Percentiles rank a stretch among this genome's conserved stretches.
Evolutionary conservation across 2,113 vertebrate species (phyloP).

Genomic region (Azemiops feae): DNA sequence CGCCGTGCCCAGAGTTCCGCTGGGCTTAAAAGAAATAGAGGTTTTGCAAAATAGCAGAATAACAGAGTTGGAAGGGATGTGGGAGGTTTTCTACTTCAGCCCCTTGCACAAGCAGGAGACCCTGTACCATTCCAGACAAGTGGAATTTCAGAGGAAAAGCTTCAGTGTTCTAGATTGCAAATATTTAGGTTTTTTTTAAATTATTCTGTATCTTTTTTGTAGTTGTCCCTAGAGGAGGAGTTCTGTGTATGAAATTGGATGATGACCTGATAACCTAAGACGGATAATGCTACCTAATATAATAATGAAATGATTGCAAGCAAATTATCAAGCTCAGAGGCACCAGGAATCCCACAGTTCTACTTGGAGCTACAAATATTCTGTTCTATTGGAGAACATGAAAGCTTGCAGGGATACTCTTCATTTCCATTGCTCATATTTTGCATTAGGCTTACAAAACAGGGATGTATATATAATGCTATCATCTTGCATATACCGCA

Average conservation of each 20-base stretch:
- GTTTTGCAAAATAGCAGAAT: background rate
- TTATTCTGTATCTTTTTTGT: background rate
- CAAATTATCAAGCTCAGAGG: background rate
- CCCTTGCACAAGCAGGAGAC: background rate
- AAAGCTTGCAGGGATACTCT: background rate
- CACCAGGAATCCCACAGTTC: background rate
- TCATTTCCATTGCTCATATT: background rate
- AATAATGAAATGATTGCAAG: background rate
- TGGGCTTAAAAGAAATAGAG: background rate
- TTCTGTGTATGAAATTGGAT: background rate
- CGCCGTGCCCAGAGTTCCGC: background rate
- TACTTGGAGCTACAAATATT: background rate
- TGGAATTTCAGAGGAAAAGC: background rate
- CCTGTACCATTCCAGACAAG: background rate
- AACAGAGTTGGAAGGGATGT: background rate
- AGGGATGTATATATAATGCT: background rate
- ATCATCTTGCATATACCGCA: background rate
- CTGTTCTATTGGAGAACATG: background rate
- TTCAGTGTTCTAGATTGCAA: background rate
- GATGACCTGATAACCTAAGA: background rate
- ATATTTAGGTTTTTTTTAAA: background rate
- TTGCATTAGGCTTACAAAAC: background rate
- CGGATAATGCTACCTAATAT: background rate
- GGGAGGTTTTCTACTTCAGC: background rate
- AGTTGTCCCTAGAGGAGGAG: background rate